Evolutionary conservation across 2,888 invertebrate genomes (phyloP), one percentile per base, ranked within the genome.

Genomic region (Drosophila demipolita): DNA sequence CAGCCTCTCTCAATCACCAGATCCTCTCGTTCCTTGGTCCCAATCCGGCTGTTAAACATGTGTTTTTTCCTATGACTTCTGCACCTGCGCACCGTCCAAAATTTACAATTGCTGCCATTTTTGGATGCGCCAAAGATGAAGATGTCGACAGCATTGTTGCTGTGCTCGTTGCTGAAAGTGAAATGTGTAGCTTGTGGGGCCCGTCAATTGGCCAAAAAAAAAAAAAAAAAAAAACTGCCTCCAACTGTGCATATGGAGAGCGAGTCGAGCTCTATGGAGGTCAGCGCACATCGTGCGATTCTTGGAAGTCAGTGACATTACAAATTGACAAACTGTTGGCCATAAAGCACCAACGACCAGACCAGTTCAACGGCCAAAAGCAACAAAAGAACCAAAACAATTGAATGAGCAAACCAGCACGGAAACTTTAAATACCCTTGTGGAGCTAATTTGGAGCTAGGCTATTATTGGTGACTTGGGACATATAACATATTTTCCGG

Each of bases 51-150:
- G 74, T 82, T 78, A 78, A 88, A 86, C 85, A 88, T 86, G 83
- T 86, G 88, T 88, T 88, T 73, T 66, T 64, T 54, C 15, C 70
- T 74, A 66, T 66, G 69, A 73, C 66, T 65, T 61, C 85, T 87
- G 87, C 87, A 87, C 87, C 87, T 87, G 87, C 87, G 61, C 75
- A 50, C 48, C 54, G 36, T 53, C 73, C 78, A 77, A 81, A 82
- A 87, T 83, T 75, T 83, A 89, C 89, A 82, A 87, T 84, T 79
- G 75, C 75, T 73, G 76, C 87, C 87, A 87, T 89, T 87, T 87
- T 89, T 87, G 87, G 79, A 73, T 81, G 77, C 60, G 70, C 73
- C 74, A 71, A 76, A 85, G 80, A 85, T 86, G 85, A 86, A 86
- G 85, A 86, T 86, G 85, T 86, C 80, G 88, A 77, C 73, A 66